phyloP scores from a whole-genome alignment of 2,888 invertebrate species.

The Blastobasis lacticolella region DNA sequence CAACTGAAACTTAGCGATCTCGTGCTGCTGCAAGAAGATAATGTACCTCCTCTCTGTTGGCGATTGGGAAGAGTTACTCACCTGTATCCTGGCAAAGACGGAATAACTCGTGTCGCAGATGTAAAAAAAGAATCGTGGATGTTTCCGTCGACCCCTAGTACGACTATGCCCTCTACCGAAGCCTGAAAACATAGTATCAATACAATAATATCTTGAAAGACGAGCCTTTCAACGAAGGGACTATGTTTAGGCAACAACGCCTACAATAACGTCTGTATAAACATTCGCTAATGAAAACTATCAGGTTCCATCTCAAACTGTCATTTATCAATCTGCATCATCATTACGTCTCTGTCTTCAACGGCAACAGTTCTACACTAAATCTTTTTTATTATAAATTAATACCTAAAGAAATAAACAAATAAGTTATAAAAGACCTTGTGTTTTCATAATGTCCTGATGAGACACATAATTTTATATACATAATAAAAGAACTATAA shows the following conservation, averaged over 20 bases:
- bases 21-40: constrained; percentile 13
- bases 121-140: constrained; percentile 3
- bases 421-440: no score
- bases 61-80: constrained; percentile 8
- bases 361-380: no score
- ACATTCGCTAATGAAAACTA: no score
- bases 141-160: constrained; percentile 3
- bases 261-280: neutral
- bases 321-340: no score
- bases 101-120: constrained; percentile 7
- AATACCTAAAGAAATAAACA: no score
- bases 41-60: constrained; percentile 6
- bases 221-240: constrained; percentile 4
- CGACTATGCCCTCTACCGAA: constrained; percentile 6
- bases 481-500: no score
- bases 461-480: no score
- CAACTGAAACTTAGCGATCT: constrained; percentile 10
- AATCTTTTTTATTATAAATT: no score
- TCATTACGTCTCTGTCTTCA: no score
- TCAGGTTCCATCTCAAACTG: no score
- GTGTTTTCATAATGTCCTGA: no score
- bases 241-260: neutral
- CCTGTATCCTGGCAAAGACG: constrained; percentile 7
- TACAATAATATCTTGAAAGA: neutral
- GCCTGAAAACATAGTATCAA: neutral